Base-by-base conservation (phyloP, 2,797 vertebrate species). In the Gobionotothen gibberifrons region DNA sequence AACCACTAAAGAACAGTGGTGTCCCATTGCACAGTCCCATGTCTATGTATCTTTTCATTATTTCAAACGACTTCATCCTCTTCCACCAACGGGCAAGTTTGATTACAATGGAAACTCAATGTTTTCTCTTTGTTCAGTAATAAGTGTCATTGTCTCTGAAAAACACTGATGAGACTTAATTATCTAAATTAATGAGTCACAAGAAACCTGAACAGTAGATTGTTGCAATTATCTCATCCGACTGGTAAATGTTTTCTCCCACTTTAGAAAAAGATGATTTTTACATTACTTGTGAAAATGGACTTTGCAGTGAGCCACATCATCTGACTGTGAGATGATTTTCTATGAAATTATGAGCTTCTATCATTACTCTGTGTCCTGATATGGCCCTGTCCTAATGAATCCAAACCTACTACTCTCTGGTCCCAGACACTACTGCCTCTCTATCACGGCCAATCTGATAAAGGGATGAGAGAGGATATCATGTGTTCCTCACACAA, bases 401-500 rank as follows among this genome's bases (percentile, higher is more conserved):
- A 92, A 92, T 90, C 82, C 74, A 79, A 82, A 85, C 72, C 72
- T 75, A 65, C 80, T 82, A 71, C 54, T 85, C 80, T 74, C 64
- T 80, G 79, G 84, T 79, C 80, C 65, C 58, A 58, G 84, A 80
- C 78, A 81, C 81, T 26, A 17, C 76, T 56, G 78, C 85, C 82
- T 90, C 79, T 77, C 89, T 81, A 90, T 86, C 89, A 87, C 48
- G 22, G 77, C 86, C 89, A 88, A 92, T 92, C 93, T 90, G 93
- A 94, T 94, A 93, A 94, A 91, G 70, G 91, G 93, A 94, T 94
- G 90, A 93, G 85, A 78, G 85, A 88, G 89, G 90, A 92, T 93
- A 93, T 94, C 93, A 91, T 89, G 89, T 89, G 90, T 89, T 92
- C 84, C 92, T 94, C 92, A 90, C 92, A 93, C 90, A 93, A 93